Evolutionary conservation across 2,113 vertebrate genomes (phyloP).

Genomic region (Oryzias curvinotus): DNA sequence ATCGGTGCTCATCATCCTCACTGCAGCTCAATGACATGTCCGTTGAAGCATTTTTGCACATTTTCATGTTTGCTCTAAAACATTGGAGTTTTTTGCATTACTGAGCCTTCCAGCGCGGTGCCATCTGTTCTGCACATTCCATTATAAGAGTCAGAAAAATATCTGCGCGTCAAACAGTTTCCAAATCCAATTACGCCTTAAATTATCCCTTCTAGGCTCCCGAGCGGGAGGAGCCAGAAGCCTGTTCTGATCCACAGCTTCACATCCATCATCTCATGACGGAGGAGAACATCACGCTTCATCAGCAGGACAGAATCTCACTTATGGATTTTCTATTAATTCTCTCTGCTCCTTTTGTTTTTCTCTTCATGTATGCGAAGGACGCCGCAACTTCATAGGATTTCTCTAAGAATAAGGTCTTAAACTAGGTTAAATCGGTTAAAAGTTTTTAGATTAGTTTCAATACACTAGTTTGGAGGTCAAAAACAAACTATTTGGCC

Average conservation of each 20-base stretch:
- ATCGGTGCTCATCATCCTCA: too few species aligned
- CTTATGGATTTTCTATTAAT: conserved; percentile 2
- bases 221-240: not conserved
- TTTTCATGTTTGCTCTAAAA: too few species aligned
- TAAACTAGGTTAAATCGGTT: too few species aligned
- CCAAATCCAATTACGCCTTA: conserved; percentile 49
- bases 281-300: not conserved
- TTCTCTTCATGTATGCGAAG: too few species aligned
- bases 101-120: not conserved
- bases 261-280: conserved; percentile 33
- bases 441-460: too few species aligned
- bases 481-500: too few species aligned
- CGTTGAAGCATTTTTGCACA: too few species aligned
- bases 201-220: conserved; percentile 40
- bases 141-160: conserved; percentile 16
- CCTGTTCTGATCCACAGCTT: conserved; percentile 1
- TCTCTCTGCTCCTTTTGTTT: not conserved
- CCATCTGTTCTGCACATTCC: conserved; percentile 32
- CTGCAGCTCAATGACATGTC: too few species aligned
- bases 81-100: too few species aligned
- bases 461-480: too few species aligned
- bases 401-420: too few species aligned
- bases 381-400: too few species aligned
- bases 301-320: not conserved
- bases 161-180: conserved; percentile 24